Evolutionary conservation across 2,113 vertebrate genomes (phyloP), one percentile per base, ranked within the genome.

Genomic region (Amphiprion percula): DNA sequence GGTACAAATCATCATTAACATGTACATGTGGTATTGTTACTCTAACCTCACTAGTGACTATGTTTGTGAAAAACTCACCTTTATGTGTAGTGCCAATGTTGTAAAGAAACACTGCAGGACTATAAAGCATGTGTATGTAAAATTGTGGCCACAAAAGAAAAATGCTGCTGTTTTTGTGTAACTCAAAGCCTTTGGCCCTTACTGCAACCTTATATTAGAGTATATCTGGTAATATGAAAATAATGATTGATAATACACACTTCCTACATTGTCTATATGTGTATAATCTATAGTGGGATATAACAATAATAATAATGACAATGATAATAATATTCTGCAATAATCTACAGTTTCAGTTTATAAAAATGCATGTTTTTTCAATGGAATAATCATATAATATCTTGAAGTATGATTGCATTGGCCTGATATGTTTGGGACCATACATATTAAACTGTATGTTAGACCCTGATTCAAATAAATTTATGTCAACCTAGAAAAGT

Each of bases 1-100:
- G 98, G 98, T 98, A 88, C 56, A 92, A 24, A 21, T 62, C 0
- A 30, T 16, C 14, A 53, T 9, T 26, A 1, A 8, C 30, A 30
- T 11, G 9, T 12, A 23, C 39, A 1, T 52, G 3, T 24, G 1
- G 12, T 28, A 28, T 64, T 39, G 67, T 52, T 39, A 3, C 30
- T 52, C 30, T 44, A 50, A 56, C 68, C 23, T 11, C 1, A 65
- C 2, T 44, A 49, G 7, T 5, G 21, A 10, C 15, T 33, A 30
- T 54, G 39, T 68, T 56, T 39, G 24, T 54, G 47, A 24, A 11
- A 9, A 44, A 15, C 2, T 44, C 11, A 44, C 14, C 12, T 44
- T 44, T 44, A 4, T 44, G 41, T 11, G 12, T 12, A 12, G n/a
- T 53, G 52, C 11, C 10, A 11, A n/a, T 41, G 39, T 41, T 41